phyloP scores from a whole-genome alignment of 2,113 vertebrate genomes.

The Pipra filicauda region DNA sequence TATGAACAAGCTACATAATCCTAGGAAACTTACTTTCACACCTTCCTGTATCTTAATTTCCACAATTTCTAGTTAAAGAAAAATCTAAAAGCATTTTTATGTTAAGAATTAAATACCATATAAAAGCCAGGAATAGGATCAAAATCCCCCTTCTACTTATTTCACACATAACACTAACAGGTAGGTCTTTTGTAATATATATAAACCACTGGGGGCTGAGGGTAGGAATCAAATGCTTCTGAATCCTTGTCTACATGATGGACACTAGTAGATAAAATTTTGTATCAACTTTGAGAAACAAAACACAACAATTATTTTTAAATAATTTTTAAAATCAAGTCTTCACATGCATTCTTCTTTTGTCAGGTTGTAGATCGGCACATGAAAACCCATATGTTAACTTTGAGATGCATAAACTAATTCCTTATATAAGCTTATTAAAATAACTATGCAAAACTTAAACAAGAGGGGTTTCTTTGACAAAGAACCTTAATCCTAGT shows the following conservation, averaged over 20 bases:
- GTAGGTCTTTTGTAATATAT: background rate
- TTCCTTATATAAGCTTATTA: background rate
- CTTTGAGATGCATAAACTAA: background rate
- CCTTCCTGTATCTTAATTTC: background rate
- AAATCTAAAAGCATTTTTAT: background rate
- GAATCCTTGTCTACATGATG: background rate
- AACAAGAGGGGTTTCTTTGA: background rate
- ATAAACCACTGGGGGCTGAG: background rate
- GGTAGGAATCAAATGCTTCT: background rate
- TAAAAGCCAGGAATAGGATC: background rate
- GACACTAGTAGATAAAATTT: background rate
- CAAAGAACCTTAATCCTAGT: background rate
- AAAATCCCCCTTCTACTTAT: background rate
- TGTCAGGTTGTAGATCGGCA: background rate
- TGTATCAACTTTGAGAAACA: background rate
- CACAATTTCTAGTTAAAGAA: background rate
- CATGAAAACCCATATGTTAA: background rate
- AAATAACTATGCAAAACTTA: background rate
- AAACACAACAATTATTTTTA: background rate
- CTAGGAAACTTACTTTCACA: background rate
- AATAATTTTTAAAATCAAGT: background rate
- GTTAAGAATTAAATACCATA: background rate
- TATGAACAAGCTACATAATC: background rate
- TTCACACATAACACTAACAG: background rate
- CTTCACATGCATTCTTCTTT: background rate